Conservation (phyloP, 2,113 vertebrate species). For the Nerophis lumbriciformis region DNA sequence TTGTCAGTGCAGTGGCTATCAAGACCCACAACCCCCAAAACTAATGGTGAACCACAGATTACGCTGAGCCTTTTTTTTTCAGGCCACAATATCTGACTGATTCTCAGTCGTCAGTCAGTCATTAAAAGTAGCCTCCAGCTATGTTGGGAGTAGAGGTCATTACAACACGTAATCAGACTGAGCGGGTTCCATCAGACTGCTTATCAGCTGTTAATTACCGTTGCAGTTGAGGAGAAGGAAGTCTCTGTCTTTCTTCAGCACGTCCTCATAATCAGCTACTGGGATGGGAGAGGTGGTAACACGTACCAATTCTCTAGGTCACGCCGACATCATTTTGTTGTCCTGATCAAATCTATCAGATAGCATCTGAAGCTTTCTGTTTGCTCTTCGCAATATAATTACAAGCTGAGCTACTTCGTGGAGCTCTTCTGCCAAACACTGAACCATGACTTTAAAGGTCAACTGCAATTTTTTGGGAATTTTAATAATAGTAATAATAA, state of each 20-base stretch:
- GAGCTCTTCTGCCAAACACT: not conserved
- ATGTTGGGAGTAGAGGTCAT: constrained; percentile 23
- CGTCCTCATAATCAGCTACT: constrained; percentile 1
- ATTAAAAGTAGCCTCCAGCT: constrained; percentile 4
- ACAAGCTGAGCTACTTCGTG: constrained; percentile 7
- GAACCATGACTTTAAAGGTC: not conserved
- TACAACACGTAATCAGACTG: constrained; percentile 32
- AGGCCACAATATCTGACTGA: too few relatives aligned
- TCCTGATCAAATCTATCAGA: constrained; percentile 13
- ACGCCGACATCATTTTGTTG: constrained; percentile 16
- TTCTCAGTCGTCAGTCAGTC: too few relatives aligned
- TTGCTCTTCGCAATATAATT: constrained; percentile 16
- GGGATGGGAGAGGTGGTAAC: constrained; percentile 19
- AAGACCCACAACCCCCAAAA: too few relatives aligned
- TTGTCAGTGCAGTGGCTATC: too few relatives aligned
- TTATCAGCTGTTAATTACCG: constrained; percentile 55
- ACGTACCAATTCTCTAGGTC: constrained; percentile 7
- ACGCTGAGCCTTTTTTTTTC: too few relatives aligned
- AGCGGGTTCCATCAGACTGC: constrained; percentile 27
- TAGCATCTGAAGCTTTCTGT: constrained; percentile 1
- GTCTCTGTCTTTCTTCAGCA: constrained; percentile 12
- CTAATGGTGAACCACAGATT: too few relatives aligned
- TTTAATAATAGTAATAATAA: too few relatives aligned
- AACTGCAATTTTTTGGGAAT: too few relatives aligned
- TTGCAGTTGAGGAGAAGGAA: constrained; percentile 32